Evolutionary conservation across 2,797 vertebrate species (phyloP), one percentile per base, ranked within the genome.

Genomic region (Hypotaenidia philippensis): DNA sequence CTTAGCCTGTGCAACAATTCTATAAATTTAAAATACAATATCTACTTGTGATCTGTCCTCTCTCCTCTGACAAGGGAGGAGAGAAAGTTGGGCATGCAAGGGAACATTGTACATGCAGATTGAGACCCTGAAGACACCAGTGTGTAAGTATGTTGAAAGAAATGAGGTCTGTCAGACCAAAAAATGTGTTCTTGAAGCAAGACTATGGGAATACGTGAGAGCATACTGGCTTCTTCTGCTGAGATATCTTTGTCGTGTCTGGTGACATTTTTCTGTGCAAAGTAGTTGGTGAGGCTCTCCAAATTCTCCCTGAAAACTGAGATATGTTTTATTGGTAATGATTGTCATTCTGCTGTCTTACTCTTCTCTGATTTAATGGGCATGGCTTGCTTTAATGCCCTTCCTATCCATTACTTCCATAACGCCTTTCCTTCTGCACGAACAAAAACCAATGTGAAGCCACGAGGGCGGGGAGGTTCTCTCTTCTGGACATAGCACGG

Each of bases 361-460:
- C 8, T 89, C 36, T 61, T 55, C 25, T 85, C 40, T 74, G 44
- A 56, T 85, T 74, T 70, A 70, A 26, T 41, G 34, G 5, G 4
- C 16, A 11, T 53, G 27, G 9, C 70, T 70, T 38, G 20, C 61
- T 80, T 80, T 53, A 36, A 57, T 65, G 6, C 23, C 20, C 8
- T 82, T 55, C 52, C 14, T 41, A n/a, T 65, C 49, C 5, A 0
- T 87, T 90, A 87, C 8, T 82, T 83, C 56, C 38, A 34, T 36
- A 26, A 13, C 52, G 34, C 19, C 11, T 69, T 84, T 63, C 7
- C 26, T 83, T 65, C 55, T 65, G 23, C 14, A 23, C 56, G 18
- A 69, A 44, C 20, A 77, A 63, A 93, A 82, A 26, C 1, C 47
- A 40, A 0, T 0, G 0, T 47, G 74, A 69, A 55, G 34, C 0